Percentiles rank a stretch among this genome's conserved stretches.
phyloP scores from a whole-genome alignment of 2,113 vertebrate species.

The Amia ocellicauda region DNA sequence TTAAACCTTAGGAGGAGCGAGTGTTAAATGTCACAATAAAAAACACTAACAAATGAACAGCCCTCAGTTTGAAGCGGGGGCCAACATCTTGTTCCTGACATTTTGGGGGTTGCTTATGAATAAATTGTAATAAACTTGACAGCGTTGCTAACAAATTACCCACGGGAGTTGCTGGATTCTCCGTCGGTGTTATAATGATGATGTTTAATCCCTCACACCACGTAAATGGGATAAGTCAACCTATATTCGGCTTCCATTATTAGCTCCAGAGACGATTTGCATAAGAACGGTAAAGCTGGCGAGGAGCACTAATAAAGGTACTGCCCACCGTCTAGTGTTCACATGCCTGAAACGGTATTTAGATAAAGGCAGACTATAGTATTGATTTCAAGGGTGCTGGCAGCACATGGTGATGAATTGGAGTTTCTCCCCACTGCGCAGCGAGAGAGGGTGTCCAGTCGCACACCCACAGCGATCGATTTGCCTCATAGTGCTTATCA shows the following conservation, averaged over 20 bases:
- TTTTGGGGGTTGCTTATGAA: not conserved
- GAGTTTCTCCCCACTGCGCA: not conserved
- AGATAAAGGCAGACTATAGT: conserved; percentile 2
- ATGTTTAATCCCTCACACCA: too few species aligned
- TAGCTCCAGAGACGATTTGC: too few species aligned
- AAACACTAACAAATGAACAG: not conserved
- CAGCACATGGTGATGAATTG: not conserved
- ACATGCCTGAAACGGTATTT: not conserved
- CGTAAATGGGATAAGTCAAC: too few species aligned
- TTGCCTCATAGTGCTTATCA: not conserved
- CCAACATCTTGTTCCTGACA: not conserved
- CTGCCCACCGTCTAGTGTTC: not conserved
- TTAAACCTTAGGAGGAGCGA: not conserved
- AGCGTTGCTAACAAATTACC: not conserved
- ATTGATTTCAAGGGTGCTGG: not conserved
- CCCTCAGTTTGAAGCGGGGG: too few species aligned
- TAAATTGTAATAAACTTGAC: not conserved
- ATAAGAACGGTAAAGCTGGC: not conserved
- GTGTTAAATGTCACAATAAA: not conserved
- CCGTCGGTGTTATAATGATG: too few species aligned
- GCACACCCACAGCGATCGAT: not conserved
- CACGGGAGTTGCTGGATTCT: not conserved
- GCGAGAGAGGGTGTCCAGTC: too few species aligned
- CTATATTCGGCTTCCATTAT: too few species aligned
- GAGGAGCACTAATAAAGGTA: not conserved